phyloP scores from a whole-genome alignment of 1,140 invertebrate genomes.

The Monochamus saltuarius region DNA sequence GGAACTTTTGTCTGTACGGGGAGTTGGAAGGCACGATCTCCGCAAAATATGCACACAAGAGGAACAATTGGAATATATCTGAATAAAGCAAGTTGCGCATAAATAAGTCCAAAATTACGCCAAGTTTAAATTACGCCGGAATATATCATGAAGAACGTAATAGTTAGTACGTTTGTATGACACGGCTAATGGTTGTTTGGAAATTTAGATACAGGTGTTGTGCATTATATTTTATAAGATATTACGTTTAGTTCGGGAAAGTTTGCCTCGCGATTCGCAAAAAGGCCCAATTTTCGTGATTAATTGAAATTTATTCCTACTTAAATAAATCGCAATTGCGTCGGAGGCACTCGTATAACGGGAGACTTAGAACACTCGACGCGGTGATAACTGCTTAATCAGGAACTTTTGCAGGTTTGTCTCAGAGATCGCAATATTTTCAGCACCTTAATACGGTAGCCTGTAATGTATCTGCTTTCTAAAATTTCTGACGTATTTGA shows the following conservation, averaged over 20 bases:
- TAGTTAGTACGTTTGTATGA: slow-evolving; percentile 21
- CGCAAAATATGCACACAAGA: slow-evolving; percentile 2
- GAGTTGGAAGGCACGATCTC: too few relatives aligned
- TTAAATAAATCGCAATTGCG: slow-evolving; percentile 1
- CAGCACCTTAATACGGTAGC: too few relatives aligned
- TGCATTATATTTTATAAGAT: slow-evolving; percentile 21
- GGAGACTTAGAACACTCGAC: too few relatives aligned
- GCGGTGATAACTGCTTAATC: too few relatives aligned
- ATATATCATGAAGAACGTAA: slow-evolving; percentile 22
- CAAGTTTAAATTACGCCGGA: slow-evolving; percentile 16
- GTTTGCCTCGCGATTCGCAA: slow-evolving; percentile 15
- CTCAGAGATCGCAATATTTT: too few relatives aligned
- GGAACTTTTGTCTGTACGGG: too few relatives aligned
- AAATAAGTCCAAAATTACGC: slow-evolving; percentile 19
- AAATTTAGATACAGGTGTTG: slow-evolving; percentile 23
- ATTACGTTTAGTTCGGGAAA: slow-evolving; percentile 14
- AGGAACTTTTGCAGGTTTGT: too few relatives aligned
- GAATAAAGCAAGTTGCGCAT: slow-evolving; percentile 18
- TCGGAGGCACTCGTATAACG: too few relatives aligned
- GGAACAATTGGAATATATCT: slow-evolving; percentile 16
- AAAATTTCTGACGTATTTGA: too few relatives aligned
- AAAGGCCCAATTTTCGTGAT: slow-evolving; percentile 13
- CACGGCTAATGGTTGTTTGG: slow-evolving; percentile 18
- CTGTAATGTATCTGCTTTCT: too few relatives aligned
- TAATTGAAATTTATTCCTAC: slow-evolving; percentile 16